Conservation (phyloP, 2,888 invertebrate genomes). For the Patella depressa region DNA sequence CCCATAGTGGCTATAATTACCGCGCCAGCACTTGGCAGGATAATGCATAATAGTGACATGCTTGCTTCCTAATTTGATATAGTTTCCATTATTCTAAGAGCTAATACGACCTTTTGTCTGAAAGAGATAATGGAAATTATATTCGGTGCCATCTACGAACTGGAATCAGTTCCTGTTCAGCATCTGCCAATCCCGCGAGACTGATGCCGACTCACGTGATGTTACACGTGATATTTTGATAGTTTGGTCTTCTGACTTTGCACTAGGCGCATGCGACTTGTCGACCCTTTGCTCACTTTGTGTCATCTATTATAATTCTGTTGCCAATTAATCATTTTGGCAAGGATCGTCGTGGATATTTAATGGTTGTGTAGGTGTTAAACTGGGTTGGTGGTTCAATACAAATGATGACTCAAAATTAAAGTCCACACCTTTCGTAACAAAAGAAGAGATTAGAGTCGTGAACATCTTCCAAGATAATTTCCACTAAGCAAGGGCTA, state of each 20-base stretch:
- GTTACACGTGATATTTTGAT: conserved; percentile 11
- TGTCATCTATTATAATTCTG: no score
- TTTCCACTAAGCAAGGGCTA: no score
- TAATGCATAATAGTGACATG: conserved; percentile 32
- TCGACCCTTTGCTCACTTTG: no score
- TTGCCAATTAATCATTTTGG: no score
- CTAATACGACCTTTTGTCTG: conserved; percentile 19
- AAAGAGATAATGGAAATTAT: conserved; percentile 25
- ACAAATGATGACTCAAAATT: no score
- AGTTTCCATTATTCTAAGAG: conserved; percentile 25
- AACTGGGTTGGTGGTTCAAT: no score
- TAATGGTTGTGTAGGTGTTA: no score
- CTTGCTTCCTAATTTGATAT: conserved; percentile 35
- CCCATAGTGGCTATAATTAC: conserved; percentile 23
- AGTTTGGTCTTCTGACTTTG: not conserved
- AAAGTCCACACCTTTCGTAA: no score
- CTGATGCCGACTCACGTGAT: conserved; percentile 13
- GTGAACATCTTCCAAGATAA: no score
- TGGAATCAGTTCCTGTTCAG: conserved; percentile 14
- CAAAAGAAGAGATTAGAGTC: no score
- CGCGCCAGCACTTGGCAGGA: conserved; percentile 19
- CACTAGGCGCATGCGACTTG: not conserved
- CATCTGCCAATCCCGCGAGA: conserved; percentile 20
- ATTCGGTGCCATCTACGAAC: conserved; percentile 13
- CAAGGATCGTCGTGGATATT: no score